Base-by-base conservation (phyloP, 1,140 invertebrate species). In the Penaeus japonicus region DNA sequence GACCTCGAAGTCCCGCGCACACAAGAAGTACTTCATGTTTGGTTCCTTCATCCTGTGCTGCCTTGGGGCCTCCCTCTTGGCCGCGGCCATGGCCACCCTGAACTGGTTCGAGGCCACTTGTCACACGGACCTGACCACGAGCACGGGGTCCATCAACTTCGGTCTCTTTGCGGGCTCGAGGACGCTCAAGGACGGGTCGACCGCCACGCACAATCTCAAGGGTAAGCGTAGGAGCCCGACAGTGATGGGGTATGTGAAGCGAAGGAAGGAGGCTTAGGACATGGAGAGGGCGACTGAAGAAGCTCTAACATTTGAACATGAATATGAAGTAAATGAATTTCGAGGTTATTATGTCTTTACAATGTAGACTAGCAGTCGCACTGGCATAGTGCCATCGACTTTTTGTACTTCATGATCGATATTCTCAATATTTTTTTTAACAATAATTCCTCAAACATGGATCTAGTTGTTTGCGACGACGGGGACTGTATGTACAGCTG, bases 401-500 rank as follows among this genome's bases (percentile, higher is more conserved):
- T 47, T 1, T 47, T 12, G 15, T 47, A 47, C 10, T 47, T 15
- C 47, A 47, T 47, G 15, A 47, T 15, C 47, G 1, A 47, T 47
- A 15, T 7, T 12, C 15, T 15, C 47, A 47, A 7, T 7, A 12
- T 7, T 15, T 24, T 24, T 39, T 24, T 4, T 30, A 15, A n/a
- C 57, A 4, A 2, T 30, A 27, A 59, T 24, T 2, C 4, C 59
- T 27, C 30, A n/a, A 12, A 39, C 24, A 27, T 83, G 32, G 62
- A 54, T 70, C 20, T 87, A 91, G 90, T 89, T n/a, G 90, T 91
- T 55, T 91, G 90, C 54, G n/a, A 27, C 32, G 73, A 59, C 0
- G 81, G 84, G 53, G 4, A 78, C 22, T 91, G 90, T 62, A 85
- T 91, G 85, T 91, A 78, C 85, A 91, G 90, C 89, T 91, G 89